These are phyloP conservation scores for Plutella xylostella DNA, from an alignment of 2,888 invertebrate genomes.

Conservation along the genomic window DNA sequence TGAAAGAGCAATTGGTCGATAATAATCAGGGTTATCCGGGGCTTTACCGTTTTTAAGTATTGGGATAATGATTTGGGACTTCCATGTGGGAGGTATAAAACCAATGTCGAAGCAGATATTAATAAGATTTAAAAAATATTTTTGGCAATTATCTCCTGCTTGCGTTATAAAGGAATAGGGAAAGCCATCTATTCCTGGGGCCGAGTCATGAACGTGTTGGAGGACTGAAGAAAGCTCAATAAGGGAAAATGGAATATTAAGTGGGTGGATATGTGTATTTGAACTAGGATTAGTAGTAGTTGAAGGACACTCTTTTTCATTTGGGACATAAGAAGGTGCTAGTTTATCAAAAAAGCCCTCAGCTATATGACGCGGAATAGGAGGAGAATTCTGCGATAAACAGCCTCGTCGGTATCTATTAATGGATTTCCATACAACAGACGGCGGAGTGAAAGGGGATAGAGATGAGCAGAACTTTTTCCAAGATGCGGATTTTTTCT, in stretches of 20 bases:
- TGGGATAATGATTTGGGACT: conserved; percentile 20
- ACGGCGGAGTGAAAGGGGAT: background rate
- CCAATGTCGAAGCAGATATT: background rate
- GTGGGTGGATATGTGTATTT: background rate
- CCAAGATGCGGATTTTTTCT: background rate
- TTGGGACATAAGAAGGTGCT: background rate
- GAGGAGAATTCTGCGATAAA: background rate
- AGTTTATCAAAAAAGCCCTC: background rate
- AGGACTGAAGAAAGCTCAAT: background rate
- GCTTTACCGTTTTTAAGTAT: conserved; percentile 20
- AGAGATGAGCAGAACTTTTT: background rate
- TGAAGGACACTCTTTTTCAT: background rate
- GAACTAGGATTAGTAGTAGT: background rate
- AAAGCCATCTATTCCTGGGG: background rate
- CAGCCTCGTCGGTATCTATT: background rate
- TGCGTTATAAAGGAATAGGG: background rate
- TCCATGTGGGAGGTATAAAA: conserved; percentile 14
- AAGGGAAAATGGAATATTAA: background rate
- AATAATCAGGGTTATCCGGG: conserved; percentile 11
- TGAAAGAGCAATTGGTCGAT: conserved; percentile 20
- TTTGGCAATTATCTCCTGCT: background rate
- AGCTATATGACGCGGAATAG: background rate
- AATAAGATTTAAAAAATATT: background rate
- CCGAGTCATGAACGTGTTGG: background rate
- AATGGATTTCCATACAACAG: background rate